Conservation (phyloP, 2,797 vertebrate genomes). For the Anas capensis region DNA sequence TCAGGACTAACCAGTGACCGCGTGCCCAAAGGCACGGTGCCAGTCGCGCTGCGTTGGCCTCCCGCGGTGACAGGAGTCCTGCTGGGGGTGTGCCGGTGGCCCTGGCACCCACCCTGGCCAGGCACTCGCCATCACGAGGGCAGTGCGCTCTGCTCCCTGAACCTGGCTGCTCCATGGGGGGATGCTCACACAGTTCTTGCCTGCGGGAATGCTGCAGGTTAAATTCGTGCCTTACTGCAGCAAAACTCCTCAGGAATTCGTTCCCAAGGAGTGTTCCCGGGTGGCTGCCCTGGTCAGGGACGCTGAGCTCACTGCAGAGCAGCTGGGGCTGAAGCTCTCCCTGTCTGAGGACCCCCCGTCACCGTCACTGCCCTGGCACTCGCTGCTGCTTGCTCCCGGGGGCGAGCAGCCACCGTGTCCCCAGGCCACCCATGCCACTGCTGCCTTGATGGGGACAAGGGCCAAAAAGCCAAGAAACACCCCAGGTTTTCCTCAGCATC, state of each 20-base stretch:
- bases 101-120: rapidly evolving
- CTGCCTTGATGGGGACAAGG: background rate
- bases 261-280: background rate
- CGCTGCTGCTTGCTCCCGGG: background rate
- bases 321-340: constrained; percentile 46
- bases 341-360: constrained; percentile 49
- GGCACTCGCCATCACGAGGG: background rate
- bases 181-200: background rate
- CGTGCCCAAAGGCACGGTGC: background rate
- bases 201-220: background rate
- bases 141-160: background rate
- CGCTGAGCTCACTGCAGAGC: constrained; percentile 47
- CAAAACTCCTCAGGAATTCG: background rate
- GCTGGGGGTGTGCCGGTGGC: rapidly evolving
- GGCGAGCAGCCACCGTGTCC: background rate
- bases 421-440: background rate
- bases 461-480: background rate
- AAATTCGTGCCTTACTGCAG: background rate
- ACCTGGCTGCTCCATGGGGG: rapidly evolving
- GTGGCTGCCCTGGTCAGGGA: constrained; percentile 35
- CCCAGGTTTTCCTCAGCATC: background rate
- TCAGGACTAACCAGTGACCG: background rate
- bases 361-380: background rate
- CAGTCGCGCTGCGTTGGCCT: background rate
- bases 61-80: background rate